A percentile compares a stretch with the other conserved stretches of the same genome.
Evolutionary conservation across 2,797 vertebrate genomes (phyloP).

Genomic region (Mus spretus): DNA sequence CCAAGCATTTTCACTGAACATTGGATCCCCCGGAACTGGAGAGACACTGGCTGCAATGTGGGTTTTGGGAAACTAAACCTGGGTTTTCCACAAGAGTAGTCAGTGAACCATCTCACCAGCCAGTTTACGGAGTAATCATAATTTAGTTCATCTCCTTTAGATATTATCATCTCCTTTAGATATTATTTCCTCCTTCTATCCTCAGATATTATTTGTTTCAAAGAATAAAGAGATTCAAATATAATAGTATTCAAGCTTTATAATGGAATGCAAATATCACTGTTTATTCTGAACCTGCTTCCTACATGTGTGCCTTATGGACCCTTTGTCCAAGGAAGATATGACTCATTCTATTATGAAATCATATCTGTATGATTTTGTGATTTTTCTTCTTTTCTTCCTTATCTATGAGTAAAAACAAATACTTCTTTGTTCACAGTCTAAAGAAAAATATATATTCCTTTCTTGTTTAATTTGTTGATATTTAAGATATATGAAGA

Average conservation of each 20-base stretch:
- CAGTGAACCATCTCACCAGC: not conserved
- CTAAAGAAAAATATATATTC: not conserved
- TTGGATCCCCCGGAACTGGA: not conserved
- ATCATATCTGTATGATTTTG: not conserved
- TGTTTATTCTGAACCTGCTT: not conserved
- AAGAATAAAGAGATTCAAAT: not conserved
- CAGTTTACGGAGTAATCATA: not conserved
- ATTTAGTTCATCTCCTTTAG: not conserved
- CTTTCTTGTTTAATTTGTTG: constrained; percentile 5
- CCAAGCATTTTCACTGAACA: not conserved
- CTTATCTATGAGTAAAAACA: not conserved
- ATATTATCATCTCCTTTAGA: not conserved
- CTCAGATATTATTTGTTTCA: not conserved
- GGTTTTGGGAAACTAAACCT: not conserved
- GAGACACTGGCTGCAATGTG: not conserved
- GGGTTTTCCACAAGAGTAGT: not conserved
- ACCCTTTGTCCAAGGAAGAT: not conserved
- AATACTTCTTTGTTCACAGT: not conserved
- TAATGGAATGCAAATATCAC: not conserved
- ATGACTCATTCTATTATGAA: constrained; percentile 5
- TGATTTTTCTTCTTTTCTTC: constrained; percentile 3
- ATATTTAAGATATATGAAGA: not conserved
- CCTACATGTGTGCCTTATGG: too few relatives aligned
- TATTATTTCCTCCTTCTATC: not conserved
- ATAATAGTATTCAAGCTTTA: not conserved